Percentiles rank a stretch among this genome's conserved stretches.
Evolutionary conservation across 2,113 vertebrate species (phyloP).

Genomic region (Litocranius walleri): DNA sequence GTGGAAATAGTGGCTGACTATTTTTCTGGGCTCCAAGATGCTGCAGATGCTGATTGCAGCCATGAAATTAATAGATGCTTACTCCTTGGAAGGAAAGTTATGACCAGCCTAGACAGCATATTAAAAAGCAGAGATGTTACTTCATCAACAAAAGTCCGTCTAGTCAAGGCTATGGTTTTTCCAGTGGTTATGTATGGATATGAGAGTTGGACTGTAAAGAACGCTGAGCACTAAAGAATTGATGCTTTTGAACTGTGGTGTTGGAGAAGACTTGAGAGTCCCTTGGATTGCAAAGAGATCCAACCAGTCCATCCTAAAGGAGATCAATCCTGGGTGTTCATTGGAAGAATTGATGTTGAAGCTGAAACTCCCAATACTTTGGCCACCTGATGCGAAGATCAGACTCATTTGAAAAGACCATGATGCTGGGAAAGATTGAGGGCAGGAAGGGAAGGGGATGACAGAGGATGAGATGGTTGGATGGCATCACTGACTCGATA

Average conservation of each 20-base stretch:
- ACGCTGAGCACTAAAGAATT: not conserved
- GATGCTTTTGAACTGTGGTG: not conserved
- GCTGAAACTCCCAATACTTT: not conserved
- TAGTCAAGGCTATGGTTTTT: not conserved
- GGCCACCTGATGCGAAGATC: not conserved
- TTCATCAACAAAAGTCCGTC: no score
- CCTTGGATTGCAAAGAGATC: not conserved
- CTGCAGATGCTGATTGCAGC: not conserved
- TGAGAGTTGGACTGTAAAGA: not conserved
- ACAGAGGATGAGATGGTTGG: not conserved
- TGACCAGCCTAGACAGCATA: not conserved
- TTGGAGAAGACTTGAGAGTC: not conserved
- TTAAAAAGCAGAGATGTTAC: not conserved
- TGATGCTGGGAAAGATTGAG: not conserved
- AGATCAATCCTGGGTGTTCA: not conserved
- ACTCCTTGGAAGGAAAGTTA: not conserved
- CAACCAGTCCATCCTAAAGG: not conserved
- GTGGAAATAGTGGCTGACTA: not conserved
- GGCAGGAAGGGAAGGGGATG: not conserved
- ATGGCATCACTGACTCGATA: fast-evolving
- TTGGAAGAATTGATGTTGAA: not conserved
- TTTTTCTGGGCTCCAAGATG: not conserved
- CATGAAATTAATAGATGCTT: not conserved
- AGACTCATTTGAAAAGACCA: not conserved
- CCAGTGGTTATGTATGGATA: not conserved